Percentiles rank a stretch among this genome's conserved stretches.
Conservation (phyloP, 2,113 vertebrate species). For the Crotalus helleri region DNA sequence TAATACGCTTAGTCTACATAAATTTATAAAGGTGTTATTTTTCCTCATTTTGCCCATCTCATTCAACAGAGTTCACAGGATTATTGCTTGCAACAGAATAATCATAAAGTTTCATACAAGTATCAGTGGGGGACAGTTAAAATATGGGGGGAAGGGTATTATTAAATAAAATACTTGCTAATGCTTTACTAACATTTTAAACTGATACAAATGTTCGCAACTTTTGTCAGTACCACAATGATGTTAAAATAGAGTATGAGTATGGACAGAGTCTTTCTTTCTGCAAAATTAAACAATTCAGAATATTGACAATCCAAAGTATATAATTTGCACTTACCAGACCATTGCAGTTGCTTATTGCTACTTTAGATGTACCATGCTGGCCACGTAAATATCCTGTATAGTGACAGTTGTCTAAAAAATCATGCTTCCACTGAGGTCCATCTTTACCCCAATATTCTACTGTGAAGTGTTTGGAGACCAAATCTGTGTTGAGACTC, state of each 20-base stretch:
- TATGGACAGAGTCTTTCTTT: neutral
- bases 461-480: constrained; percentile 95
- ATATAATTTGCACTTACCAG: constrained; percentile 83
- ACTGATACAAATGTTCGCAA: neutral
- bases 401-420: constrained; percentile 92
- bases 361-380: constrained; percentile 85
- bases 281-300: constrained; percentile 26
- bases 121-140: neutral
- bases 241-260: neutral
- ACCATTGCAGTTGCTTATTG: constrained; percentile 94
- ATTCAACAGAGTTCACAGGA: neutral
- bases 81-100: neutral
- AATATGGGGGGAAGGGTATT: neutral
- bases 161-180: neutral
- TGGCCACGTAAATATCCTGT: constrained; percentile 89
- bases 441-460: constrained; percentile 95
- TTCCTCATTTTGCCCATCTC: neutral
- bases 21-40: neutral
- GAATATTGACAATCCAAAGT: neutral
- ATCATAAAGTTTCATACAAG: neutral
- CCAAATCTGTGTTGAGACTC: constrained; percentile 92
- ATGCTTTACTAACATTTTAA: neutral
- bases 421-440: constrained; percentile 85
- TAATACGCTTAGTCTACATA: neutral
- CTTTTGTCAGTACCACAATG: neutral